Conservation (phyloP, 2,888 invertebrate species). For the Camponotus fellah region DNA sequence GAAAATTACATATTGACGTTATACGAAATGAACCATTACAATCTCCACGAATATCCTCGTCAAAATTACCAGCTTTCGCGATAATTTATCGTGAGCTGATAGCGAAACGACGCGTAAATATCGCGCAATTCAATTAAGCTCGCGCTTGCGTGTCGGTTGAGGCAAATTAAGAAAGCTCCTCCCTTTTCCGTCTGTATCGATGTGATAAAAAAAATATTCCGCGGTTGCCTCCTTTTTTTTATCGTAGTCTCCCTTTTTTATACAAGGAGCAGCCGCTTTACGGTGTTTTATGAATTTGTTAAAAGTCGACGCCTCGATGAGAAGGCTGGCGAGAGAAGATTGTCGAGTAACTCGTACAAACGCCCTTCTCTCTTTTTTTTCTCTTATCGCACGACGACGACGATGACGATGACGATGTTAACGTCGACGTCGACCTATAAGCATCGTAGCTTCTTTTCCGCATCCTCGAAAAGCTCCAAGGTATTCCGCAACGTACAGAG, state of each 20-base stretch:
- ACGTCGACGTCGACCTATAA: conserved; percentile 18
- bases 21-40: conserved; percentile 12
- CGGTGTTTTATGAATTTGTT: conserved; percentile 74
- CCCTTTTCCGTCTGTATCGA: conserved; percentile 60
- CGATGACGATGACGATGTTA: not conserved
- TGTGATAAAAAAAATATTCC: conserved; percentile 71
- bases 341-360: conserved; percentile 42
- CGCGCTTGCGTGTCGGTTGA: conserved; percentile 58
- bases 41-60: conserved; percentile 67
- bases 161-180: not conserved
- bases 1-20: conserved; percentile 2
- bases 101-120: conserved; percentile 70
- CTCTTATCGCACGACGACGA: not conserved
- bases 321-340: conserved; percentile 6
- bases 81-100: conserved; percentile 72
- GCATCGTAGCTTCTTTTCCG: conserved; percentile 17
- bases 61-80: conserved; percentile 70
- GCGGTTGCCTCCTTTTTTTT: conserved; percentile 18
- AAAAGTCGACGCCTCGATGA: conserved; percentile 66
- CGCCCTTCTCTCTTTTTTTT: conserved; percentile 28
- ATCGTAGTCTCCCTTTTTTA: not conserved
- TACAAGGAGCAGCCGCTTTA: conserved; percentile 51
- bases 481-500: conserved; percentile 51
- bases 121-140: conserved; percentile 75
- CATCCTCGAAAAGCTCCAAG: conserved; percentile 49